Percentiles rank a stretch among this genome's conserved stretches.
These are phyloP conservation scores for Nothura maculosa DNA, from an alignment of 2,797 vertebrate species.

Conservation along the genomic window DNA sequence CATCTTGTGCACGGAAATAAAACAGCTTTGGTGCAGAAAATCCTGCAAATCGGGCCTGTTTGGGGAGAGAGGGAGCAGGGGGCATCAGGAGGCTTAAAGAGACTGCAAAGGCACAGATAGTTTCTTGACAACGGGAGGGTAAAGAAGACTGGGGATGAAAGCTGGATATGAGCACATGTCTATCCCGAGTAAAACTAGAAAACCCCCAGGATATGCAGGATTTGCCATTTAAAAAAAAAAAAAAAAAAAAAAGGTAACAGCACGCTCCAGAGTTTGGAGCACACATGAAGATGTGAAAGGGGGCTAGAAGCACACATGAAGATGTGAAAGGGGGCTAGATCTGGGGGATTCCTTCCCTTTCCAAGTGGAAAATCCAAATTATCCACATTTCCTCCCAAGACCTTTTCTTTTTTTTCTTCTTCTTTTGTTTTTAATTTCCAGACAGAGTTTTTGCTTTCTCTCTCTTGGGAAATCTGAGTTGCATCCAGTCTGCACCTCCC, in stretches of 20 bases:
- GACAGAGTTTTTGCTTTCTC: slow-evolving; percentile 11
- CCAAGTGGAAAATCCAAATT: not conserved
- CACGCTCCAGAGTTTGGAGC: not conserved
- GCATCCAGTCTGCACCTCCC: slow-evolving; percentile 34
- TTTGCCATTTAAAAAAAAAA: too few relatives aligned
- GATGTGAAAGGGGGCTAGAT: not conserved
- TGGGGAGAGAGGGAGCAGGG: not conserved
- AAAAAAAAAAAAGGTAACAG: not conserved
- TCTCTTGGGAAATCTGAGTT: not conserved
- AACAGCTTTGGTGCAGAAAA: not conserved
- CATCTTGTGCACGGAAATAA: not conserved
- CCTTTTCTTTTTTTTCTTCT: not conserved
- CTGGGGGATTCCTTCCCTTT: not conserved
- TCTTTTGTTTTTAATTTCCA: not conserved
- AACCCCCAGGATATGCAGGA: not conserved
- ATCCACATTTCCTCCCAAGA: not conserved
- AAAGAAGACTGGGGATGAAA: rapidly evolving
- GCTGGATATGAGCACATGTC: not conserved
- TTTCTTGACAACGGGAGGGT: not conserved
- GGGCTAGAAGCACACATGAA: not conserved
- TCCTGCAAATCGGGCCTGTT: rapidly evolving
- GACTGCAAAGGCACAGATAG: not conserved
- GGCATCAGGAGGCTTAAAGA: not conserved
- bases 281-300: not conserved
- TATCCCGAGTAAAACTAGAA: not conserved